Conservation (phyloP, 37 sponge, comb jelly and placozoan species). For the Hexactinellida sp. region DNA sequence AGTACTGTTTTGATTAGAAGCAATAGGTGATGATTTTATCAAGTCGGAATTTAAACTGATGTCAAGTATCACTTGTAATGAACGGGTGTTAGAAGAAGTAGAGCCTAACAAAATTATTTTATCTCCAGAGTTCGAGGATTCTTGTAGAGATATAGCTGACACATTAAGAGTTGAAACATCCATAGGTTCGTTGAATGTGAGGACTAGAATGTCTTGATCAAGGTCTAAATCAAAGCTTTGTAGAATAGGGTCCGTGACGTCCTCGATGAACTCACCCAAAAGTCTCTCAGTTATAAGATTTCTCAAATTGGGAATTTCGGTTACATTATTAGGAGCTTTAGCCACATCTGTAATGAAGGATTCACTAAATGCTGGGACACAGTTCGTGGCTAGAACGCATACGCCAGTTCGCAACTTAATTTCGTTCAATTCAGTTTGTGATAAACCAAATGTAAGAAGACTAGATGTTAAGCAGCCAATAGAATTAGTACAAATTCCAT, state of each 20-base stretch:
- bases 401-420: background rate
- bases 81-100: constrained; percentile 10
- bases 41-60: constrained; percentile 36
- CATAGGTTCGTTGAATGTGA: constrained; percentile 75
- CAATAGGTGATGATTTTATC: constrained; percentile 19
- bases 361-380: constrained; percentile 1
- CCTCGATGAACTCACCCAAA: constrained; percentile 22
- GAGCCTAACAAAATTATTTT: background rate
- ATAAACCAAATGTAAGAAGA: background rate
- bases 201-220: constrained; percentile 25
- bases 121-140: background rate
- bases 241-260: constrained; percentile 42
- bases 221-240: constrained; percentile 41
- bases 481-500: background rate
- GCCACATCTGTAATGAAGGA: background rate
- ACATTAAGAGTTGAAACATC: constrained; percentile 30
- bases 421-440: background rate
- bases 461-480: background rate
- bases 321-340: background rate
- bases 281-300: background rate
- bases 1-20: constrained; percentile 29
- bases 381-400: background rate
- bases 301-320: background rate
- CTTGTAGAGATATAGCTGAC: constrained; percentile 19
- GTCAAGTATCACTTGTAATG: constrained; percentile 42